These are phyloP conservation scores for Neodontobutis hainanensis DNA, from an alignment of 2,113 vertebrate species.

Conservation along the genomic window DNA sequence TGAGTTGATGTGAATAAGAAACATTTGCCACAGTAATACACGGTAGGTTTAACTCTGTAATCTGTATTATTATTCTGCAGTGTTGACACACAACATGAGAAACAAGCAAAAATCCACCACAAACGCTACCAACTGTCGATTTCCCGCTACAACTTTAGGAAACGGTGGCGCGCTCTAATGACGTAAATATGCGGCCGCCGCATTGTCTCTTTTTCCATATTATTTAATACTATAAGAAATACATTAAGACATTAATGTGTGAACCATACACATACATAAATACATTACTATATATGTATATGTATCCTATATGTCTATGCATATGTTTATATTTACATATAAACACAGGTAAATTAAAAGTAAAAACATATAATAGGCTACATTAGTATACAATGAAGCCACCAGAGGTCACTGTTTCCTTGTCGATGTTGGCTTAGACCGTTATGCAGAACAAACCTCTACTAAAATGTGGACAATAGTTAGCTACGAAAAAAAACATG, in stretches of 20 bases:
- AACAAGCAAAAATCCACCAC: not conserved
- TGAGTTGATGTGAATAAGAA: not conserved
- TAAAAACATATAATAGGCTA: not conserved
- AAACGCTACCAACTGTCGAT: not conserved
- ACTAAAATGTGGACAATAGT: not conserved
- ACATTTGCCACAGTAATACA: not conserved
- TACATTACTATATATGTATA: too few relatives aligned
- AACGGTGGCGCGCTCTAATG: not conserved
- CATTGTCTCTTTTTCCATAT: too few relatives aligned
- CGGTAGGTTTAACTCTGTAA: not conserved
- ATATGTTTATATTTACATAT: too few relatives aligned
- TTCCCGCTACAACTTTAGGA: not conserved
- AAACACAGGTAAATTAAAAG: too few relatives aligned
- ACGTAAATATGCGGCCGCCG: not conserved
- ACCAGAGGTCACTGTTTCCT: not conserved
- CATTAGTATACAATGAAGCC: not conserved
- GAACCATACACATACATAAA: too few relatives aligned
- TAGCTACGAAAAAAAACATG: not conserved
- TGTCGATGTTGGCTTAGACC: not conserved
- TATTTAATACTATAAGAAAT: not conserved
- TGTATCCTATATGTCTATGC: too few relatives aligned
- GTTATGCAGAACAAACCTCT: not conserved
- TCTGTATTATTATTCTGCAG: too few relatives aligned
- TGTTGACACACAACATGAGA: too few relatives aligned
- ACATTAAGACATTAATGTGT: not conserved